Evolutionary conservation across 2,888 invertebrate genomes (phyloP), one percentile per base, ranked within the genome.

Genomic region (Alentia gelatinosa): DNA sequence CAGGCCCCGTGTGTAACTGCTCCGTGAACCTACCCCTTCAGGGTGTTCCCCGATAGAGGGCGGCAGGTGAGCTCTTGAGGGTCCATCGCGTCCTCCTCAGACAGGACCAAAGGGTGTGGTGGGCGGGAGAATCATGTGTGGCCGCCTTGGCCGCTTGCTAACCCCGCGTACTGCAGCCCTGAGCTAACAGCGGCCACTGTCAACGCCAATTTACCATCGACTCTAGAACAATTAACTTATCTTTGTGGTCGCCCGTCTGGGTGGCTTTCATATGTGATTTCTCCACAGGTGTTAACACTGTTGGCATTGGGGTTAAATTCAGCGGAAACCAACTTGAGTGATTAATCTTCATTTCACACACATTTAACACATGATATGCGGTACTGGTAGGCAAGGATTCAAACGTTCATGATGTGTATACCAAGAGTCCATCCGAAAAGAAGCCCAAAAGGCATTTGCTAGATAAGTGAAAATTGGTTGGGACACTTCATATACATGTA

Each of bases 51-150:
- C 56, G n/a, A 79, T 39, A 39, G 4, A 35, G 35, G 35, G 37
- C 79, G 79, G 39, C 79, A 79, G 79, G 79, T 79, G 79, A n/a
- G 37, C 79, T 39, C 79, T 39, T 39, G 37, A 12, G 19, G 37
- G 79, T 79, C 79, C 39, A 35, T 79, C 39, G 19, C 79, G 35
- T 19, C 9, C 7, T 15, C 79, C 35, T 35, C 74, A 26, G 74
- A 33, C 30, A 56, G 33, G 30, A 39, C 39, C 9, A 26, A 26
- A 63, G 63, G 63, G 26, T 63, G 23, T 5, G 63, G 63, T n/a
- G 63, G 63, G 63, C 5, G 63, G 47, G 47, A 19, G 47, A 12
- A 7, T 15, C 7, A 33, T 26, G 74, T 26, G 74, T 74, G 74
- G 74, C 30, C 79, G 33, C 74, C 74, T 33, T 26, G 30, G 74